Evolutionary conservation across 2,113 vertebrate genomes (phyloP), one percentile per base, ranked within the genome.

Genomic region (Chrysochloris asiatica): DNA sequence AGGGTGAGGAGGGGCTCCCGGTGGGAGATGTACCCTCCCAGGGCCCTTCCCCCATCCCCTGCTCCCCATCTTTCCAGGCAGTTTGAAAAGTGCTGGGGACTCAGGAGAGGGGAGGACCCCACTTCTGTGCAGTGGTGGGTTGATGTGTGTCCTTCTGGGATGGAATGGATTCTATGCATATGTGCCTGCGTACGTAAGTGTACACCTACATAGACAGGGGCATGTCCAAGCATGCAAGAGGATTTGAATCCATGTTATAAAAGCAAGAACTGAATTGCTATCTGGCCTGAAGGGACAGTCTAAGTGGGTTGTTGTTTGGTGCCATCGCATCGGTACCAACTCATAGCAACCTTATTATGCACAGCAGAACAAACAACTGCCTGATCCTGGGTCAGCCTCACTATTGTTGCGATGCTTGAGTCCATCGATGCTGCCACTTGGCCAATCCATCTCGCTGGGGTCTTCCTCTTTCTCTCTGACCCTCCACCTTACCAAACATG

Each of bases 11-110:
- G 93, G 83, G 80, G 67, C 52, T 95, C 88, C 90, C 8, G 0
- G 86, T 83, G 92, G 83, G 89, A 97, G 93, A 96, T 78, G 63
- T 65, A 80, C 90, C 96, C 91, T 95, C 76, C 24, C 43, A 33
- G 84, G 69, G 28, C 26, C 79, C 54, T 75, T 22, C 87, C 89
- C 33, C 22, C 54, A 90, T 92, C 78, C 47, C 47, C n/a, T 36
- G 91, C 77, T 92, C 65, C 48, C 52, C 9, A 7, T 43, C 69
- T 76, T 65, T 83, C 76, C 69, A 76, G 76, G 52, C 47, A 90
- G 59, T 54, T 76, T 38, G 33, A n/a, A 67, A 67, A 69, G 72
- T 65, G 16, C 11, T 26, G 8, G 41, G 65, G 82, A 69, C 76
- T 48, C 8, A 0, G n/a, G 81, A 56, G 78, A 78, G 88, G 17